Conservation (phyloP, 1,140 invertebrate species). For the Meloidogyne floridensis region DNA sequence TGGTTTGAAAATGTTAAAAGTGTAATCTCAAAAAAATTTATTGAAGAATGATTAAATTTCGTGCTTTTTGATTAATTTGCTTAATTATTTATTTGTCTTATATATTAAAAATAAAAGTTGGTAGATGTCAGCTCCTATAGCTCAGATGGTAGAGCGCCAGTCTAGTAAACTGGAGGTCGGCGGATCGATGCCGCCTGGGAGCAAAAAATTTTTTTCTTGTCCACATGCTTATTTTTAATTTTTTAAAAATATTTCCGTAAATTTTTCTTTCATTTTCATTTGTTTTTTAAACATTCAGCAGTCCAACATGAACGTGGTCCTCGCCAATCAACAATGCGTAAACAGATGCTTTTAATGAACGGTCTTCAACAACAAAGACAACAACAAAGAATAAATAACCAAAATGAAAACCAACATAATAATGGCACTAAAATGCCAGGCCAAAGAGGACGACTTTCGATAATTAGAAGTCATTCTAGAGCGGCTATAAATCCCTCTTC, state of each 20-base stretch:
- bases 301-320: conserved; percentile 43
- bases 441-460: neutral
- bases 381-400: neutral
- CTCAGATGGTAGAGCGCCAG: conserved; percentile 55
- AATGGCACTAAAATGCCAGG: neutral
- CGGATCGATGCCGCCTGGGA: conserved; percentile 61
- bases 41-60: neutral
- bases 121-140: neutral
- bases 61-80: neutral
- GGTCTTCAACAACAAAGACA: conserved; percentile 26
- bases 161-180: conserved; percentile 63
- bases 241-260: no score
- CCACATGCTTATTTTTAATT: no score
- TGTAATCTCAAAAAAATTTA: neutral
- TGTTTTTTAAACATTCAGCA: neutral
- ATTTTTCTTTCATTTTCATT: no score
- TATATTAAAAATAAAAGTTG: neutral
- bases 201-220: conserved; percentile 41
- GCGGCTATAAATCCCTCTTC: neutral
- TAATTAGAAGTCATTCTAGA: neutral
- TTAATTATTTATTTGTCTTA: neutral
- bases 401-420: neutral
- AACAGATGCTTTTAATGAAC: conserved; percentile 46
- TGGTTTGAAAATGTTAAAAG: neutral
- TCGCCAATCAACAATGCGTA: conserved; percentile 44